Conservation (phyloP, 2,888 invertebrate species). For the Noctua janthina region DNA sequence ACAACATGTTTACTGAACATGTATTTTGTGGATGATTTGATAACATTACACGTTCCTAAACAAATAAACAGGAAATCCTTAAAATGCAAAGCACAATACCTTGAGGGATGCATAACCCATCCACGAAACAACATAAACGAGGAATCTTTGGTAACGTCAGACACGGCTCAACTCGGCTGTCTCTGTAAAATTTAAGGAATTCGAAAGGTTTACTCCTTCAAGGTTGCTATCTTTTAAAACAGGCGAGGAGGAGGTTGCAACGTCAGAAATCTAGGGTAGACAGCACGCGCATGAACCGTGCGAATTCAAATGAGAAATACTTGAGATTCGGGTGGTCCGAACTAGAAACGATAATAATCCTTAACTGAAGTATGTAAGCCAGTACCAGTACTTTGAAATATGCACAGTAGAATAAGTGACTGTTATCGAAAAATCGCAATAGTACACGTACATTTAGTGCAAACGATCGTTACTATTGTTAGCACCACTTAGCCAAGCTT, state of each 20-base stretch:
- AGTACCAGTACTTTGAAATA: conserved; percentile 1
- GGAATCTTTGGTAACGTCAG: conserved; percentile 9
- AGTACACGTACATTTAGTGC: conserved; percentile 8
- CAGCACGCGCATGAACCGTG: conserved; percentile 22
- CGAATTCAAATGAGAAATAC: conserved; percentile 13
- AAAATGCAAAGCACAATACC: neutral
- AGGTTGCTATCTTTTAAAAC: conserved; percentile 53
- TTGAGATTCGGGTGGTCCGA: conserved; percentile 4
- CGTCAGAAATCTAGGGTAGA: conserved; percentile 4
- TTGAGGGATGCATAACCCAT: conserved; percentile 2
- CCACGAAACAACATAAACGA: neutral
- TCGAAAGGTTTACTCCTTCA: conserved; percentile 50
- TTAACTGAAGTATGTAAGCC: neutral
- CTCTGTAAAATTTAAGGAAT: conserved; percentile 32
- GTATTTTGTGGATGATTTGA: conserved; percentile 12
- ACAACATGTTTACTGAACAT: conserved; percentile 39
- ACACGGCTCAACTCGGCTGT: neutral
- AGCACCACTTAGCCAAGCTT: conserved; percentile 23
- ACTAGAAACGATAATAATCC: conserved; percentile 6
- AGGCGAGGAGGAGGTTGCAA: conserved; percentile 8
- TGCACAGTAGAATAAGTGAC: neutral
- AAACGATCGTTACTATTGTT: conserved; percentile 6
- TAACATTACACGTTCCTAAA: conserved; percentile 3
- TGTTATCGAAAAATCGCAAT: conserved; percentile 15
- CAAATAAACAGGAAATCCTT: conserved; percentile 7